phyloP scores from a whole-genome alignment of 2,113 vertebrate species.

The Thymallus thymallus region DNA sequence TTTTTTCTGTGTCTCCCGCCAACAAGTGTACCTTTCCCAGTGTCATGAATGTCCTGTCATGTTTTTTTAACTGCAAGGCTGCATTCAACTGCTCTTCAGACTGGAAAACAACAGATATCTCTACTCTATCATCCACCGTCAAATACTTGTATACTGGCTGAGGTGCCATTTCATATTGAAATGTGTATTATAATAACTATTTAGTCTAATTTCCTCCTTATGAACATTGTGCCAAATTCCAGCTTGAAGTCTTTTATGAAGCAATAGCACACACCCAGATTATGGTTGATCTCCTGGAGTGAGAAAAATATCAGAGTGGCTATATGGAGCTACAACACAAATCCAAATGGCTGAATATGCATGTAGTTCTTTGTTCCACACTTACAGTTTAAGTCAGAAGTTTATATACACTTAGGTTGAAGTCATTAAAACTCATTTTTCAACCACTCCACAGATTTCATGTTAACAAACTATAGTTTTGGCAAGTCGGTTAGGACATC shows the following conservation, averaged over 20 bases:
- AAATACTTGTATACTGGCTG: not conserved
- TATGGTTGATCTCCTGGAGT: slow-evolving; percentile 91
- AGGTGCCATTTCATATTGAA: too few species aligned
- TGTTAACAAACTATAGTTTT: too few species aligned
- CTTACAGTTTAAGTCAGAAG: too few species aligned
- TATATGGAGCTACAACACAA: not conserved
- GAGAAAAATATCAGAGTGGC: slow-evolving; percentile 32
- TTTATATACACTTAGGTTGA: too few species aligned
- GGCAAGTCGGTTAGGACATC: too few species aligned
- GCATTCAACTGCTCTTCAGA: slow-evolving; percentile 86
- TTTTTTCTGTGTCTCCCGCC: slow-evolving; percentile 82
- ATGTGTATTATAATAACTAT: too few species aligned
- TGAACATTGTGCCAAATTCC: not conserved
- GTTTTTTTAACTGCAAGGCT: slow-evolving; percentile 88
- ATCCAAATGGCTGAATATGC: not conserved
- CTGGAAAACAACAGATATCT: slow-evolving; percentile 63
- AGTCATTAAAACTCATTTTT: too few species aligned
- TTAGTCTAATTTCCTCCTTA: not conserved
- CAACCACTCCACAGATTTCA: too few species aligned
- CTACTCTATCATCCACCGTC: not conserved
- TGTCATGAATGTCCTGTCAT: slow-evolving; percentile 88
- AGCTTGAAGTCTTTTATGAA: slow-evolving; percentile 86
- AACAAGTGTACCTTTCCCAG: slow-evolving; percentile 88
- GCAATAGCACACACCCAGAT: slow-evolving; percentile 92
- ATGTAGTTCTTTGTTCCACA: not conserved